Conservation (phyloP, 2,113 vertebrate species). For the Gymnorhina tibicen region DNA sequence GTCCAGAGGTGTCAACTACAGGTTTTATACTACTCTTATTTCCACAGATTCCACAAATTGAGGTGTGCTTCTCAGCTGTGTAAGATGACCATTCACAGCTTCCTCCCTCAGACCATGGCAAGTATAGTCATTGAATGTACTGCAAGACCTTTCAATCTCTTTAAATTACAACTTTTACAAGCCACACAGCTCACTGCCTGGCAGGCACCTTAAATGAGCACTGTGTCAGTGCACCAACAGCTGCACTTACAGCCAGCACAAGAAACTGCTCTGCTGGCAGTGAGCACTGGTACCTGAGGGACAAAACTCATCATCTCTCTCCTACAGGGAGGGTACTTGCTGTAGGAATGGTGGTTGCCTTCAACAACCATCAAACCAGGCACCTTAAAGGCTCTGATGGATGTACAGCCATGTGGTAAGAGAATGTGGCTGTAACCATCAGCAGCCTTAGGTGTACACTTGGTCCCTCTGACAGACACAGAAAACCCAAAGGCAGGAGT, state of each 20-base stretch:
- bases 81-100: neutral
- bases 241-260: neutral
- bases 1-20: fast-evolving
- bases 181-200: neutral
- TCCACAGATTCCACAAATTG: neutral
- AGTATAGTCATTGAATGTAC: neutral
- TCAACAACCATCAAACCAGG: neutral
- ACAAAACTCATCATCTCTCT: neutral
- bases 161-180: neutral
- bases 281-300: neutral
- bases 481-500: neutral
- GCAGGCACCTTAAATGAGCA: neutral
- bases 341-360: neutral
- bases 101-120: neutral
- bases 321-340: neutral
- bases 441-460: neutral
- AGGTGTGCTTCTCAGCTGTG: neutral
- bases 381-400: neutral
- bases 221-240: neutral
- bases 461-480: neutral
- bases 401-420: neutral
- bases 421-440: neutral
- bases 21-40: neutral
- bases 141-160: neutral
- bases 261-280: neutral